These are phyloP conservation scores for Fringilla coelebs DNA, from an alignment of 2,797 vertebrate species.

Conservation along the genomic window DNA sequence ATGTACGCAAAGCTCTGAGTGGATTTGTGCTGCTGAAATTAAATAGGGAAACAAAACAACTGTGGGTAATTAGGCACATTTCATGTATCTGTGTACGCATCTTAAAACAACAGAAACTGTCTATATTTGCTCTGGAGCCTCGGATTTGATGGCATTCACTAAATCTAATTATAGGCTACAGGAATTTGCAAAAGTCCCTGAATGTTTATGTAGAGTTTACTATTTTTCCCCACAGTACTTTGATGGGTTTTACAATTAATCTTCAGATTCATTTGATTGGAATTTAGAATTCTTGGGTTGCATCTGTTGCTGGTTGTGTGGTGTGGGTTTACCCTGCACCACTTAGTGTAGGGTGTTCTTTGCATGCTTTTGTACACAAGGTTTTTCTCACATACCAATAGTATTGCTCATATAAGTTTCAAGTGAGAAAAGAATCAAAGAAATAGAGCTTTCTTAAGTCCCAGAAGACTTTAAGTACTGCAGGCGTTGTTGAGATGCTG, in stretches of 20 bases:
- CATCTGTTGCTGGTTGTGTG: background rate
- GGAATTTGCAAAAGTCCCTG: background rate
- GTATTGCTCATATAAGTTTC: constrained; percentile 40
- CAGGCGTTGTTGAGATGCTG: constrained; percentile 34
- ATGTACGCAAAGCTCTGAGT: constrained; percentile 1
- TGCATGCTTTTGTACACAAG: background rate
- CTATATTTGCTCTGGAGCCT: constrained; percentile 8
- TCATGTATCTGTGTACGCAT: constrained; percentile 22
- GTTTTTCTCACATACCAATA: background rate
- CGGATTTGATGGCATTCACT: background rate
- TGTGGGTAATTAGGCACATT: constrained; percentile 51
- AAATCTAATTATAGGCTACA: constrained; percentile 37
- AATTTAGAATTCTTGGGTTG: constrained; percentile 26
- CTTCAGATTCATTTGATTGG: constrained; percentile 39
- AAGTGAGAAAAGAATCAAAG: constrained; percentile 61
- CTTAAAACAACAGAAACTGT: constrained; percentile 49
- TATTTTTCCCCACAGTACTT: background rate
- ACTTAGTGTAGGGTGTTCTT: background rate
- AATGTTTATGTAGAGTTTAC: constrained; percentile 6
- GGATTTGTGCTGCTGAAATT: constrained; percentile 55
- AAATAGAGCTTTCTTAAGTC: constrained; percentile 8
- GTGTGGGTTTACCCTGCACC: background rate
- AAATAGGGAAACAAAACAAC: constrained; percentile 40
- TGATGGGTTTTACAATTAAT: constrained; percentile 61
- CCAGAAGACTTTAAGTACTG: constrained; percentile 20